phyloP scores from a whole-genome alignment of 2,797 vertebrate genomes.

The Staurois parvus region DNA sequence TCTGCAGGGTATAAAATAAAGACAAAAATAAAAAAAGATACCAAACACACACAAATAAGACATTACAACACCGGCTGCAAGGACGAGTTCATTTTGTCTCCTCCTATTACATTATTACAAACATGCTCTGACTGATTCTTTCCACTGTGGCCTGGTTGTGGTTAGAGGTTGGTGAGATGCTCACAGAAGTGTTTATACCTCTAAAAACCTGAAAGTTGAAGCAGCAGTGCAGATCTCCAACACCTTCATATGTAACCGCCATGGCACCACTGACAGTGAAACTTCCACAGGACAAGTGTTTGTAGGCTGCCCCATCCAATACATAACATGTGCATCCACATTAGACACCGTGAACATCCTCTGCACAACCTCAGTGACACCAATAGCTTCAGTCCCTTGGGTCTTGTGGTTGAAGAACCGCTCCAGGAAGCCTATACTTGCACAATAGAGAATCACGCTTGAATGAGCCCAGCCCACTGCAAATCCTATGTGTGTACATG shows the following conservation, averaged over 20 bases:
- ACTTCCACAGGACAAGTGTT: background rate
- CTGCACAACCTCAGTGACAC: background rate
- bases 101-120: background rate
- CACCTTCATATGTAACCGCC: background rate
- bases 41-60: no score
- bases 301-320: background rate
- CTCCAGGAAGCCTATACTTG: background rate
- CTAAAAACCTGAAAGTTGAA: background rate
- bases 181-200: background rate
- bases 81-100: background rate
- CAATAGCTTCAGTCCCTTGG: background rate
- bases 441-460: constrained; percentile 7
- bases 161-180: constrained; percentile 45
- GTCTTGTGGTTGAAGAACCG: constrained; percentile 4
- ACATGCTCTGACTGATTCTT: constrained; percentile 38
- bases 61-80: no score
- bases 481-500: background rate
- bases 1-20: no score
- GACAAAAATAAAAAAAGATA: no score
- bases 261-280: no score
- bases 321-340: background rate
- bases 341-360: background rate
- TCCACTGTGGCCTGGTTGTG: constrained; percentile 50
- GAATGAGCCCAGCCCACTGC: background rate
- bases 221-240: background rate